Evolutionary conservation across 2,888 invertebrate species (phyloP).

Genomic region (Drosophila dives): DNA sequence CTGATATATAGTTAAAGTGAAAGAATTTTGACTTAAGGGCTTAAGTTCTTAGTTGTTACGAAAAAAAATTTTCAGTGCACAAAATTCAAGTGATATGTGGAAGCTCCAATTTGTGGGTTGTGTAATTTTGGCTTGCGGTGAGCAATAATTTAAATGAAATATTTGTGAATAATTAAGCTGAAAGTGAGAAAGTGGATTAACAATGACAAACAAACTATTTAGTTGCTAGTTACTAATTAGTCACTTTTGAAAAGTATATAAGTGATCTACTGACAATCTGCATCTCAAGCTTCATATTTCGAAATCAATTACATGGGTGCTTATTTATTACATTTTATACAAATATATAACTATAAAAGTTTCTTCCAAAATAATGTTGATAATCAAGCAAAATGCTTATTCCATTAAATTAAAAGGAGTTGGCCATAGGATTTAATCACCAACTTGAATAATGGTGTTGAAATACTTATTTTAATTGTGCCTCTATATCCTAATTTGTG

Average conservation of each 20-base stretch:
- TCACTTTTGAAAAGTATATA: neutral
- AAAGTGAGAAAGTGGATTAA: constrained; percentile 5
- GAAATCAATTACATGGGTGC: neutral
- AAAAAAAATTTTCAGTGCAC: neutral
- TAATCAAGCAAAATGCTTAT: constrained; percentile 17
- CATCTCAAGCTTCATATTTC: neutral
- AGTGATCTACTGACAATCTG: neutral
- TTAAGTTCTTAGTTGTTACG: constrained; percentile 4
- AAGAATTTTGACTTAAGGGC: constrained; percentile 20
- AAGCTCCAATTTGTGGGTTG: neutral
- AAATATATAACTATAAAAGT: neutral
- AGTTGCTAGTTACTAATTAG: neutral
- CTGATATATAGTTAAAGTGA: constrained; percentile 7
- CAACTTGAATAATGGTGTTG: constrained; percentile 4
- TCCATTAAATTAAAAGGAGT: neutral
- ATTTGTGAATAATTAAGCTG: neutral
- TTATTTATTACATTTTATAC: too few relatives aligned
- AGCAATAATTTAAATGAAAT: constrained; percentile 15
- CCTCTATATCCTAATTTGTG: neutral
- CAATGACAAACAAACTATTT: neutral
- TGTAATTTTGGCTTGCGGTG: constrained; percentile 39
- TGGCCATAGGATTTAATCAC: constrained; percentile 2
- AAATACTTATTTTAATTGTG: constrained; percentile 17
- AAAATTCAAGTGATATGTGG: constrained; percentile 29
- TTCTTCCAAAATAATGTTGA: constrained; percentile 8